Evolutionary conservation across 23 tunicate genomes (phyloP).

Genomic region (Ciona savignyi): DNA sequence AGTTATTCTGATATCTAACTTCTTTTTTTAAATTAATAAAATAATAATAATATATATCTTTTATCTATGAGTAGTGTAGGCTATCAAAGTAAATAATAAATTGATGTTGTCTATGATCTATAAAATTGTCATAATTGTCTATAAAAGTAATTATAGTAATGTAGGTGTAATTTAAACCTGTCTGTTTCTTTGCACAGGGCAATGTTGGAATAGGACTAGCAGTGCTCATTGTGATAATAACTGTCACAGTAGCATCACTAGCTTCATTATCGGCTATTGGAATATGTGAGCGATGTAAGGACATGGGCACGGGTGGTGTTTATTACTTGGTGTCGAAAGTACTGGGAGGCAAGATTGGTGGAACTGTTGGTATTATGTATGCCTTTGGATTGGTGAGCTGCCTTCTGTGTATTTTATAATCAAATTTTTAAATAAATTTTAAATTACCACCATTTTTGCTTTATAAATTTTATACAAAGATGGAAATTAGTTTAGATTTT

Average conservation of each 20-base stretch:
- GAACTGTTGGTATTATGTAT: constrained; percentile 92
- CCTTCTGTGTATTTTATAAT: background rate
- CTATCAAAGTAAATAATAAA: background rate
- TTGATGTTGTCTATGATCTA: too few species aligned
- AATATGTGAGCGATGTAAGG: constrained; percentile 63
- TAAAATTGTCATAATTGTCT: too few species aligned
- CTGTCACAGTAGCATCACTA: constrained; percentile 61
- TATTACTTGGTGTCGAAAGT: constrained; percentile 85
- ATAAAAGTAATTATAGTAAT: too few species aligned
- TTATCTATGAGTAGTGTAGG: background rate
- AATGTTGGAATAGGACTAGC: constrained; percentile 89
- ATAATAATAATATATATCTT: too few species aligned
- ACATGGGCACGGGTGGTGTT: constrained; percentile 83
- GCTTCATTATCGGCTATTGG: constrained; percentile 91
- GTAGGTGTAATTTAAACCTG: background rate
- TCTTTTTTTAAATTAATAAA: too few species aligned
- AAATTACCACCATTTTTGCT: too few species aligned
- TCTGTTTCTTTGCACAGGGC: constrained; percentile 30
- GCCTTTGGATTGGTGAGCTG: constrained; percentile 85
- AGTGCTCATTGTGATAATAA: constrained; percentile 64
- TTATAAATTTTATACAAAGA: too few species aligned
- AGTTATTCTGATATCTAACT: too few species aligned
- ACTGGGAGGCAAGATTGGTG: constrained; percentile 91
- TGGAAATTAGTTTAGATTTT: too few species aligned
- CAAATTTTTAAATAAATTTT: background rate